Evolutionary conservation across 1,140 invertebrate genomes (phyloP).

Genomic region (Sitobion miscanthi): DNA sequence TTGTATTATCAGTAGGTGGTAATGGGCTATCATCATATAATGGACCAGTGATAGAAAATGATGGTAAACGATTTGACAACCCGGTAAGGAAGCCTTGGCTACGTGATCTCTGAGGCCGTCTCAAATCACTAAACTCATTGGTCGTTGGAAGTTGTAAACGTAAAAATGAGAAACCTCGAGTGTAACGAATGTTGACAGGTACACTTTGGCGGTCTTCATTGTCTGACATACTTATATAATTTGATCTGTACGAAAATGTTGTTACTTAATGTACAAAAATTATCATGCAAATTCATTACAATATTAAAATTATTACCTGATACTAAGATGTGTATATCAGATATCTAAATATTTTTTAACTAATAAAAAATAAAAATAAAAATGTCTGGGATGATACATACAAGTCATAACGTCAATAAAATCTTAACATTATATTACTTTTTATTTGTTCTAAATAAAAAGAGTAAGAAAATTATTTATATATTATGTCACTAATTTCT

Average conservation of each 20-base stretch:
- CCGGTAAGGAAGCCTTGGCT: conserved; percentile 53
- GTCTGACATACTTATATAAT: conserved; percentile 38
- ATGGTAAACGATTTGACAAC: conserved; percentile 55
- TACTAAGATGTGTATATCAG: background rate
- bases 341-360: background rate
- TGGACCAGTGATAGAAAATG: conserved; percentile 55
- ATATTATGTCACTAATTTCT: background rate
- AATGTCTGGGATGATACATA: background rate
- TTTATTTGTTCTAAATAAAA: background rate
- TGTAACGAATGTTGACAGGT: conserved; percentile 46
- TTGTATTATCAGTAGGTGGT: conserved; percentile 47
- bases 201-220: conserved; percentile 41
- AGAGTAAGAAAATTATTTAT: background rate
- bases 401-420: background rate
- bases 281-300: background rate
- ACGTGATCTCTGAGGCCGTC: conserved; percentile 49
- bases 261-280: conserved; percentile 28
- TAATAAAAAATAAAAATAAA: background rate
- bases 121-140: conserved; percentile 51
- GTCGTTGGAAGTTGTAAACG: conserved; percentile 54
- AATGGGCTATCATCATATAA: conserved; percentile 53
- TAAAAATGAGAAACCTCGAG: conserved; percentile 54
- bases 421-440: background rate
- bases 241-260: conserved; percentile 31
- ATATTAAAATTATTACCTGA: background rate